phyloP scores from a whole-genome alignment of 92 coral and sea anemone species.

The Palythoa grandis region DNA sequence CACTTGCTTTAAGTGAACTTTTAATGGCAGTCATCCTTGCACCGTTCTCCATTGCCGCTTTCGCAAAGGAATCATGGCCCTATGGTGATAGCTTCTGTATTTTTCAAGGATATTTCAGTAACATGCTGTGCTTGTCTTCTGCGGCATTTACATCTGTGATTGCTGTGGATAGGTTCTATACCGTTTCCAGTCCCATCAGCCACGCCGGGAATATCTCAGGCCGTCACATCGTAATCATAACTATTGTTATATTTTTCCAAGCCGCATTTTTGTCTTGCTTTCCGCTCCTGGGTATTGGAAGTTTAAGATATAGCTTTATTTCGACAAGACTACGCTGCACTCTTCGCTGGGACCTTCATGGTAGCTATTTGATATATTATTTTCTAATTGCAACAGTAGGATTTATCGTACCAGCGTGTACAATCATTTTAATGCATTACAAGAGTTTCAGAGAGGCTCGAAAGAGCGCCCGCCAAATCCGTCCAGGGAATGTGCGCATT shows the following conservation, averaged over 20 bases:
- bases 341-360: slow-evolving; percentile 74
- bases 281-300: slow-evolving; percentile 75
- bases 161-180: slow-evolving; percentile 74
- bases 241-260: slow-evolving; percentile 48
- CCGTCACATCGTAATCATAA: slow-evolving; percentile 50
- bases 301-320: slow-evolving; percentile 53
- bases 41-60: slow-evolving; percentile 78
- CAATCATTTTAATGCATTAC: slow-evolving; percentile 70
- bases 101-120: slow-evolving; percentile 74
- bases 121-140: slow-evolving; percentile 63
- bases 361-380: slow-evolving; percentile 62
- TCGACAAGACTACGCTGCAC: slow-evolving; percentile 74
- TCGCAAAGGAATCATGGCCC: slow-evolving; percentile 68
- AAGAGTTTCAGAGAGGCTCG: slow-evolving; percentile 81
- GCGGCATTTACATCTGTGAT: slow-evolving; percentile 80
- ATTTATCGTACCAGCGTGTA: slow-evolving; percentile 62
- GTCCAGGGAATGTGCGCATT: slow-evolving; percentile 80
- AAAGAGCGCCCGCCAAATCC: slow-evolving; percentile 79
- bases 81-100: slow-evolving; percentile 66
- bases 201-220: slow-evolving; percentile 68
- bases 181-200: slow-evolving; percentile 80
- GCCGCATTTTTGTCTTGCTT: slow-evolving; percentile 77
- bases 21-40: slow-evolving; percentile 57
- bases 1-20: slow-evolving; percentile 72
- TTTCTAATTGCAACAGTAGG: slow-evolving; percentile 68